Base-by-base conservation (phyloP, 2,888 invertebrate species). In the Eupithecia inturbata region DNA sequence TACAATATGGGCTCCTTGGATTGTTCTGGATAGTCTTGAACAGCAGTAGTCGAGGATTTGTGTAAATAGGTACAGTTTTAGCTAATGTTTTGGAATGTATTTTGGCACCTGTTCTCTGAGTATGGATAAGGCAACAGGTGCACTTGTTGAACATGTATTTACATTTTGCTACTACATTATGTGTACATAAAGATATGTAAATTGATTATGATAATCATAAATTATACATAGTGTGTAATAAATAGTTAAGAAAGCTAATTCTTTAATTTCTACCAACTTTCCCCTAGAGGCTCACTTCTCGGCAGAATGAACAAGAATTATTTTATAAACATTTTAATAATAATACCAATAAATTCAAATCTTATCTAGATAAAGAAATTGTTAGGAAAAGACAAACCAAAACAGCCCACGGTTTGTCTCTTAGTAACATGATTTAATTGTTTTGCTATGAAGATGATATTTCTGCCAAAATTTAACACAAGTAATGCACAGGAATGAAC, bases 191-290 rank as follows among this genome's bases (percentile, higher is more conserved):
- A 88, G 82, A 87, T 89, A 91, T 92, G 90, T 93, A 92, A 93
- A 93, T 92, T 91, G 91, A 92, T 91, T 90, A 88, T 81, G 82
- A 84, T 83, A 89, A 92, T 89, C 88, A 85, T 91, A 92, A 93
- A 92, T 92, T 92, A 92, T 92, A 92, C 88, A 89, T 92, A 91
- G 88, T 86, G 91, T 92, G 90, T 93, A 93, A 92, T 93, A 93
- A 93, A 93, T 93, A 91, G 89, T 87, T 93, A 92, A 92, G 93
- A 89, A 90, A 87, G 85, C 81, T 36, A 49, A 33, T 45, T 53
- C 3, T 72, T 60, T 62, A 39, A 45, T 60, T 36, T 62, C 22
- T n/a, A 28, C 28, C 63, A 19, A 4, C 19, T n/a, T 9, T 33
- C 31, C 33, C 19, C 19, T 28, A 28, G 1, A 9, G 1, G 6